Percentiles rank a stretch among this genome's conserved stretches.
Conservation (phyloP, 2,888 invertebrate genomes). For the Rhabditoides inermis region DNA sequence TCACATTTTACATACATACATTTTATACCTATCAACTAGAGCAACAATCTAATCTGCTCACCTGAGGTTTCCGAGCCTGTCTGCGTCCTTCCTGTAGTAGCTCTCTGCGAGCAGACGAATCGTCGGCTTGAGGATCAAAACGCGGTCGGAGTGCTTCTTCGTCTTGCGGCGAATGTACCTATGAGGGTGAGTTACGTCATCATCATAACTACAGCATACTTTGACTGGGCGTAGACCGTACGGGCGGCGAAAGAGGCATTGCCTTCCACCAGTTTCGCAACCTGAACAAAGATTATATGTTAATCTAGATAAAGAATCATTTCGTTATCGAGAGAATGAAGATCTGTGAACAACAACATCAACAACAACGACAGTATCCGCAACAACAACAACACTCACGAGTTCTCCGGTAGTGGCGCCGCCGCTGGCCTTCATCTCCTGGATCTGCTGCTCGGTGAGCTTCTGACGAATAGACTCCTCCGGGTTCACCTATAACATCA, state of each 20-base stretch:
- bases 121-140: conserved; percentile 66
- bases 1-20: conserved; percentile 6
- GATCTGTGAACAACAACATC: too few species aligned
- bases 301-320: too few species aligned
- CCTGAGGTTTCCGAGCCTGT: conserved; percentile 29
- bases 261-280: conserved; percentile 40
- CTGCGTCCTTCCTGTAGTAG: conserved; percentile 65
- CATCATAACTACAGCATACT: conserved; percentile 21
- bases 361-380: too few species aligned
- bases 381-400: conserved; percentile 18
- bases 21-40: conserved; percentile 3
- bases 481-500: too few species aligned
- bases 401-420: conserved; percentile 21
- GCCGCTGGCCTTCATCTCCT: conserved; percentile 31
- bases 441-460: conserved; percentile 29
- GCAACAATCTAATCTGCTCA: conserved; percentile 4
- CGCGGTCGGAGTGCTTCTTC: conserved; percentile 75
- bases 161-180: conserved; percentile 80
- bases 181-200: not conserved
- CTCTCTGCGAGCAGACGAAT: conserved; percentile 75
- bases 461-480: too few species aligned
- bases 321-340: too few species aligned
- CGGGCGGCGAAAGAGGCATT: conserved; percentile 32
- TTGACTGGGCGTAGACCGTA: conserved; percentile 38
- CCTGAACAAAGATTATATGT: conserved; percentile 14